Evolutionary conservation across 1,140 invertebrate species (phyloP).

Genomic region (Mactra quadrangularis): DNA sequence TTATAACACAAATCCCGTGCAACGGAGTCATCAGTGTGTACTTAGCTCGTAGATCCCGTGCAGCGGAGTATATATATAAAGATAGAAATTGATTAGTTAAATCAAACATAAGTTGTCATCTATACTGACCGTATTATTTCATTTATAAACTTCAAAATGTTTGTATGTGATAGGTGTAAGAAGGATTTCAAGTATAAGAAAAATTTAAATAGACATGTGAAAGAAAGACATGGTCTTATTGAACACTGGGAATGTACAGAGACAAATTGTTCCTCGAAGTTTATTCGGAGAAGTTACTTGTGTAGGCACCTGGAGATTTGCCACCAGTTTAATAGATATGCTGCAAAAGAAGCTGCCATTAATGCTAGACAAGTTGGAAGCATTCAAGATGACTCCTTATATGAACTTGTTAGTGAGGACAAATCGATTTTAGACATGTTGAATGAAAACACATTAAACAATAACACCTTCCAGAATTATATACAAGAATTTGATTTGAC

Average conservation of each 20-base stretch:
- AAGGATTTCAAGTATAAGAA: not conserved
- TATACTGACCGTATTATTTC: not conserved
- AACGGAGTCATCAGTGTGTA: too few relatives aligned
- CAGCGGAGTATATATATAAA: not conserved
- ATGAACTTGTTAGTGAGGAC: too few relatives aligned
- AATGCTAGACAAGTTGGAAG: too few relatives aligned
- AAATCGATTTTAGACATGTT: too few relatives aligned
- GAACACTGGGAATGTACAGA: not conserved
- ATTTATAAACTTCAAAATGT: not conserved
- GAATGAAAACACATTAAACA: too few relatives aligned
- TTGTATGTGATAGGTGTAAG: not conserved
- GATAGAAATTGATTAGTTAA: not conserved
- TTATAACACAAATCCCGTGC: too few relatives aligned
- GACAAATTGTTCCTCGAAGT: not conserved
- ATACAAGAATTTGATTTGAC: too few relatives aligned
- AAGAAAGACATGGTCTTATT: not conserved
- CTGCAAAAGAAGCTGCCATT: too few relatives aligned
- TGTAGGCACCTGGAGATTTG: not conserved
- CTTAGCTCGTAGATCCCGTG: too few relatives aligned
- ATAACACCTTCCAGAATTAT: too few relatives aligned
- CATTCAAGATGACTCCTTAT: too few relatives aligned
- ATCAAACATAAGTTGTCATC: not conserved
- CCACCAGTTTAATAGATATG: too few relatives aligned
- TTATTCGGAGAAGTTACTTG: not conserved
- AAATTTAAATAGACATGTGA: not conserved